A percentile compares a stretch with the other conserved stretches of the same genome.
Evolutionary conservation across 2,888 invertebrate species (phyloP).

Genomic region (Lypha dubia): DNA sequence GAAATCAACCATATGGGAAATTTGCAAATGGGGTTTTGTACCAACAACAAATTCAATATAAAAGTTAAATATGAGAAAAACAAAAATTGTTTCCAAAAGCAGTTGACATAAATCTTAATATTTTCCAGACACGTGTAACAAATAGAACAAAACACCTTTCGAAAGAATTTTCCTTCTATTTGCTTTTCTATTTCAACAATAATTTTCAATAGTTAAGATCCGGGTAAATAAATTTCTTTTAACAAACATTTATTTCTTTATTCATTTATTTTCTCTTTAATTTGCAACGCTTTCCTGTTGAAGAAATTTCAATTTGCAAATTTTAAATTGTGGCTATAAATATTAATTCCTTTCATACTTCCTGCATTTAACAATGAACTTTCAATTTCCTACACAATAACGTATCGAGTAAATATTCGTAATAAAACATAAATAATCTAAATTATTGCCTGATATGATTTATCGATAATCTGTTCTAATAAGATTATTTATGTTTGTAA

Average conservation of each 20-base stretch:
- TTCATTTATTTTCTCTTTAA: slow-evolving; percentile 5
- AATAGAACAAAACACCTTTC: no score
- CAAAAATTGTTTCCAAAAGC: background rate
- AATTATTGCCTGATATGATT: slow-evolving; percentile 51
- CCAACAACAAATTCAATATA: background rate
- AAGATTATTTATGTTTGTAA: slow-evolving; percentile 54
- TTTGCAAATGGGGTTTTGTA: background rate
- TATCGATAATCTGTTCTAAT: slow-evolving; percentile 61
- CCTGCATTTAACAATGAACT: slow-evolving; percentile 16
- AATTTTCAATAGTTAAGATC: background rate
- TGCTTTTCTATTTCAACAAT: no score
- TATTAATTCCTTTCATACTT: slow-evolving; percentile 23
- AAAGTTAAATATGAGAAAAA: background rate
- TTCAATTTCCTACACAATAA: slow-evolving; percentile 50
- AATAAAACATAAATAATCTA: slow-evolving; percentile 19
- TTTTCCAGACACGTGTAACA: background rate
- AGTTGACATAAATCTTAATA: background rate
- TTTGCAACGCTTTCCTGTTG: background rate
- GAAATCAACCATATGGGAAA: slow-evolving; percentile 3
- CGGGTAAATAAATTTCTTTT: slow-evolving; percentile 1
- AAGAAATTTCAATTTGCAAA: slow-evolving; percentile 27
- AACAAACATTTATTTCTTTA: background rate
- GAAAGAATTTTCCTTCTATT: no score
- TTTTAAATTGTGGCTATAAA: slow-evolving; percentile 30
- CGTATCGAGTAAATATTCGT: slow-evolving; percentile 6